phyloP scores from a whole-genome alignment of 2,797 vertebrate genomes.

The Premnoplex brunnescens region DNA sequence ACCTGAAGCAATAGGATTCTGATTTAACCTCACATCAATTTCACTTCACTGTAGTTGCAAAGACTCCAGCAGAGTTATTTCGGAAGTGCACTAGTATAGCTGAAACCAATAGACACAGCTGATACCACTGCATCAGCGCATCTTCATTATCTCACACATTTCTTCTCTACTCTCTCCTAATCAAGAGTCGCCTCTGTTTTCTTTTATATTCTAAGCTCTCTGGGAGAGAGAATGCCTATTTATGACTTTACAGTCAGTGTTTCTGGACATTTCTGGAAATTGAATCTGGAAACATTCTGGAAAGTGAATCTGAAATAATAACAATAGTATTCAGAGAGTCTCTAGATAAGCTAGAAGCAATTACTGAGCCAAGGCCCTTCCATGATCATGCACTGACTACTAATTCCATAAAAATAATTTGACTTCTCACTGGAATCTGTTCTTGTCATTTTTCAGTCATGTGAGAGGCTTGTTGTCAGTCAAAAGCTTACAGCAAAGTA shows the following conservation, averaged over 20 bases:
- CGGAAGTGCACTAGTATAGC: not conserved
- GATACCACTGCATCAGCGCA: not conserved
- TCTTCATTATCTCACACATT: not conserved
- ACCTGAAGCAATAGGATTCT: not conserved
- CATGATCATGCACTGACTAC: not conserved
- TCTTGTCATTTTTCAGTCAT: not conserved
- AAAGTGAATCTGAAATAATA: not conserved
- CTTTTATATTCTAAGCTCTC: not conserved
- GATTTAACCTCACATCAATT: not conserved
- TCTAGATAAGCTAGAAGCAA: not conserved
- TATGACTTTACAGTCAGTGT: not conserved
- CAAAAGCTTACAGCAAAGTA: not conserved
- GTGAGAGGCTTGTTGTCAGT: not conserved
- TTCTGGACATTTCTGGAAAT: not conserved
- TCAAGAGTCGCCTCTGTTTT: not conserved
- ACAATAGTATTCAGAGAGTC: not conserved
- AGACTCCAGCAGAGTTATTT: not conserved
- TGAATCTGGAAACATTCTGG: not conserved
- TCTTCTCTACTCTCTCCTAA: not conserved
- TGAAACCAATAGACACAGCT: not conserved
- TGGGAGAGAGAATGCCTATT: not conserved
- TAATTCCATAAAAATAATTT: not conserved
- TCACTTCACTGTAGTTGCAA: not conserved
- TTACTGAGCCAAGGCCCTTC: not conserved
- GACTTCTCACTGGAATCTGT: not conserved